Conservation (phyloP, 2,113 vertebrate genomes). For the Phalacrocorax brasilianus region DNA sequence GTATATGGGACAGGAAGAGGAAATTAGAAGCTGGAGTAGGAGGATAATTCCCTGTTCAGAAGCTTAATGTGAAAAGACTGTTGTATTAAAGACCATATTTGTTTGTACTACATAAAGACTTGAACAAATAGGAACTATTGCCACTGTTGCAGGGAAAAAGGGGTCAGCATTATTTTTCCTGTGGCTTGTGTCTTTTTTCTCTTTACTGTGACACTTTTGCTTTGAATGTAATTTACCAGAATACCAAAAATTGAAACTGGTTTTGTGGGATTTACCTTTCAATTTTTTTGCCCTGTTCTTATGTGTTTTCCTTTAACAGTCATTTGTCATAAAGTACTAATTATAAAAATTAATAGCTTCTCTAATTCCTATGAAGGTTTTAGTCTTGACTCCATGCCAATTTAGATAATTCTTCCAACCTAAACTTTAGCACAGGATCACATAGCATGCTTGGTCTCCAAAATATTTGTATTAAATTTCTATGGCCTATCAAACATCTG, state of each 20-base stretch:
- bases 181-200: not conserved
- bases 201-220: not conserved
- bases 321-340: not conserved
- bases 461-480: not conserved
- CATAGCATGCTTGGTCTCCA: not conserved
- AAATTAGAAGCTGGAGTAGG: conserved; percentile 54
- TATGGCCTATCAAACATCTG: not conserved
- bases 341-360: not conserved
- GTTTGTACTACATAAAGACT: not conserved
- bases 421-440: not conserved
- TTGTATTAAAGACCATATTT: conserved; percentile 9
- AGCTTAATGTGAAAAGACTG: conserved; percentile 45
- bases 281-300: not conserved
- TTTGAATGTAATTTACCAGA: not conserved
- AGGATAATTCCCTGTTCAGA: conserved; percentile 48
- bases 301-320: not conserved
- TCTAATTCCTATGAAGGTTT: not conserved
- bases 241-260: not conserved
- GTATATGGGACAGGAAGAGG: conserved; percentile 60
- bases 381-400: not conserved
- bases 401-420: not conserved
- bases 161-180: not conserved
- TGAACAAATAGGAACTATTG: not conserved
- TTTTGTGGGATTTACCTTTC: not conserved
- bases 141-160: not conserved